Percentiles rank a stretch among this genome's conserved stretches.
Conservation (phyloP, 2,797 vertebrate genomes). For the Chiroxiphia lanceolata region DNA sequence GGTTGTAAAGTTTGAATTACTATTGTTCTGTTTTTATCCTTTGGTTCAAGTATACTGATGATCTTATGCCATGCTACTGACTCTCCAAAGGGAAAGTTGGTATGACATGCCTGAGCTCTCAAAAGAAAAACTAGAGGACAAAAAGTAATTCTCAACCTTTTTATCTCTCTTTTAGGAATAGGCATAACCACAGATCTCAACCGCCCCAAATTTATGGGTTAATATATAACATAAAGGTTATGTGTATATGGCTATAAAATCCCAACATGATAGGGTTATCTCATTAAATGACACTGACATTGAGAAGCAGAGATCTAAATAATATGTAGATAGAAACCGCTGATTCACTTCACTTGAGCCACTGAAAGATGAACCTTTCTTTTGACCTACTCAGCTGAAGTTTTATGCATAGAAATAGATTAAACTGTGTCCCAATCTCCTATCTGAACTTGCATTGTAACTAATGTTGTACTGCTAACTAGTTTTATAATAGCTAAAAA, state of each 20-base stretch:
- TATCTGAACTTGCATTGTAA: background rate
- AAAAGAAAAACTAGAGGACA: background rate
- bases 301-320: background rate
- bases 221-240: background rate
- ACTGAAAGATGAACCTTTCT: background rate
- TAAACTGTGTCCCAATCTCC: background rate
- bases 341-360: background rate
- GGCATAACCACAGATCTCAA: background rate
- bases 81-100: background rate
- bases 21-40: background rate
- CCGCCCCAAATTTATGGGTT: background rate
- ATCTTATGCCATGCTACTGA: background rate
- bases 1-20: background rate
- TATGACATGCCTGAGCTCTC: background rate
- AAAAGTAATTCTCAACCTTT: background rate
- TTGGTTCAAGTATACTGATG: background rate
- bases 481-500: background rate
- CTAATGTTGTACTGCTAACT: background rate
- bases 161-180: background rate
- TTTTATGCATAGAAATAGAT: background rate
- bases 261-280: background rate
- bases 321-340: background rate
- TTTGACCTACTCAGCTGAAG: background rate
- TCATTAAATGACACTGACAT: background rate
- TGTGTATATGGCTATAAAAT: background rate